Evolutionary conservation across 2,113 vertebrate genomes (phyloP).

Genomic region (Pollimyrus isidori): DNA sequence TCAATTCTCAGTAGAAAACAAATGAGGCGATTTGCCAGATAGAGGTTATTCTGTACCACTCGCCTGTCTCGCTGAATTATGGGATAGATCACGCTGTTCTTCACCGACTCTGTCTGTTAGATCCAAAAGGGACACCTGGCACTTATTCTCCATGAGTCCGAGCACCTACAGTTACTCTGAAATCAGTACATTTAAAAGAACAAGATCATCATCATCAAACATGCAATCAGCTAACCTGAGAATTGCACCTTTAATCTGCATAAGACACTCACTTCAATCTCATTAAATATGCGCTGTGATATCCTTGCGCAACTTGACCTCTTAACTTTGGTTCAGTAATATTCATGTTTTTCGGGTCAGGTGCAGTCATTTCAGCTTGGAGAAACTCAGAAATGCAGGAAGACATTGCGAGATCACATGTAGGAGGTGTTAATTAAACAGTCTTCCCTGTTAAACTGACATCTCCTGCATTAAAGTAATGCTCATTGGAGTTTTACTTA

Average conservation of each 20-base stretch:
- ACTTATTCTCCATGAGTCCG: slow-evolving; percentile 23
- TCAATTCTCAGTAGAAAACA: background rate
- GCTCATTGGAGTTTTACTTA: too few species aligned
- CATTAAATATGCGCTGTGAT: background rate
- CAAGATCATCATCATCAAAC: background rate
- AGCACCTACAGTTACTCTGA: background rate
- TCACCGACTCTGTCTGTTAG: slow-evolving; percentile 42
- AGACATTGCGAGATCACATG: background rate
- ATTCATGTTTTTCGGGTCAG: background rate
- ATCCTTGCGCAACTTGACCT: background rate
- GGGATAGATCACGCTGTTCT: slow-evolving; percentile 32
- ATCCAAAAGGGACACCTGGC: slow-evolving; percentile 34
- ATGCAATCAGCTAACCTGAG: background rate
- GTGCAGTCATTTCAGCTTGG: background rate
- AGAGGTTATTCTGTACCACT: background rate
- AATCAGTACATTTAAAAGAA: background rate
- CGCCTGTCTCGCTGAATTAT: slow-evolving; percentile 30
- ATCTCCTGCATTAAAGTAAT: background rate
- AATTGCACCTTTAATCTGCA: background rate
- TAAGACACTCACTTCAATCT: background rate
- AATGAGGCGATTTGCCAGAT: background rate
- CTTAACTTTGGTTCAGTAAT: background rate
- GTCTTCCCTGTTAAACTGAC: background rate
- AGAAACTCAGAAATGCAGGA: background rate
- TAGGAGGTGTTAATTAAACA: background rate